Percentiles rank a stretch among this genome's conserved stretches.
phyloP scores from a whole-genome alignment of 2,797 vertebrate species.

The Enteromius fasciolatus region DNA sequence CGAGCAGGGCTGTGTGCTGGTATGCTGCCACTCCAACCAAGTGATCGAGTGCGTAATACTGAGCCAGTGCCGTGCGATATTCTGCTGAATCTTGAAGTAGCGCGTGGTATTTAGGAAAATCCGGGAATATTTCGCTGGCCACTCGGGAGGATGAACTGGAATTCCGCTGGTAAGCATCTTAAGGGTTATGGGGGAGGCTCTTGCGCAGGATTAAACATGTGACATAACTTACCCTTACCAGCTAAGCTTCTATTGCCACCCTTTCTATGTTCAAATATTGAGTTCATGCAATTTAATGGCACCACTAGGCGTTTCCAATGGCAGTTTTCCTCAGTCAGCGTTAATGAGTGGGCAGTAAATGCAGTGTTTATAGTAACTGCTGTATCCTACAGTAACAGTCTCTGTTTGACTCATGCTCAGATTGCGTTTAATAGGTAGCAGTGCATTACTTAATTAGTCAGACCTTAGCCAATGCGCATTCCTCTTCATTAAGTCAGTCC shows the following conservation, averaged over 20 bases:
- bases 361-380: slow-evolving; percentile 37
- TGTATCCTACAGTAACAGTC: slow-evolving; percentile 29
- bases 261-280: background rate
- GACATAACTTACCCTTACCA: slow-evolving; percentile 54
- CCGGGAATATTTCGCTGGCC: background rate
- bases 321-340: slow-evolving; percentile 18
- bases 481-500: background rate
- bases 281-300: background rate
- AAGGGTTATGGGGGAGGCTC: slow-evolving; percentile 11
- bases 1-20: slow-evolving; percentile 38
- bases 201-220: slow-evolving; percentile 53
- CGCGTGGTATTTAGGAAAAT: background rate
- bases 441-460: slow-evolving; percentile 39
- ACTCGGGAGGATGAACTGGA: slow-evolving; percentile 53
- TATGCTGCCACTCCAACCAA: slow-evolving; percentile 7
- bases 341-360: slow-evolving; percentile 30
- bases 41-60: background rate
- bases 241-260: background rate
- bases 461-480: slow-evolving; percentile 8
- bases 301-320: background rate
- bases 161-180: slow-evolving; percentile 55
- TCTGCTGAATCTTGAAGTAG: background rate
- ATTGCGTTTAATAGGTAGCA: background rate
- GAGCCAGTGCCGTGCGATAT: background rate
- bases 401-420: slow-evolving; percentile 1